These are phyloP conservation scores for Xyrauchen texanus DNA, from an alignment of 2,113 vertebrate species.

Conservation along the genomic window DNA sequence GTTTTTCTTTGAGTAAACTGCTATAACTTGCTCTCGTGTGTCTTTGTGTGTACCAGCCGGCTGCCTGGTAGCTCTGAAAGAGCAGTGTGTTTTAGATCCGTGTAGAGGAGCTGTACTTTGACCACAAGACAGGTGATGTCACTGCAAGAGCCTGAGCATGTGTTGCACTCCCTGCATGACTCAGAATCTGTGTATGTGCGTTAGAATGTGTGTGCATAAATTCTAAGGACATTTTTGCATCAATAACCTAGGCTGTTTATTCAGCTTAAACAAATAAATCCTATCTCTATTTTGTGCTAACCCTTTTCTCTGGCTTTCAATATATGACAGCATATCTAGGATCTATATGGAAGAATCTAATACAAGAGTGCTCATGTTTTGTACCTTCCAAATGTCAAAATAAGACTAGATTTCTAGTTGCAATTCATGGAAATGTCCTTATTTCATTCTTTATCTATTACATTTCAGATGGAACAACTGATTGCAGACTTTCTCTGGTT, in stretches of 20 bases:
- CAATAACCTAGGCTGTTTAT: slow-evolving; percentile 6
- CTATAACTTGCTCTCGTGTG: neutral
- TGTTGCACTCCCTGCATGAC: slow-evolving; percentile 52
- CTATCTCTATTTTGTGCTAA: neutral
- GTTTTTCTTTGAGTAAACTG: neutral
- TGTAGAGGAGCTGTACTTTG: slow-evolving; percentile 78
- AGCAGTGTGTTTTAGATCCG: slow-evolving; percentile 63
- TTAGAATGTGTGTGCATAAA: neutral
- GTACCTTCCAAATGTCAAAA: neutral
- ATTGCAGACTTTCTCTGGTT: neutral
- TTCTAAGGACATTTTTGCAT: slow-evolving; percentile 16
- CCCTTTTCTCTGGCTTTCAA: neutral
- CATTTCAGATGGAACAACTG: no score
- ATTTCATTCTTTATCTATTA: no score
- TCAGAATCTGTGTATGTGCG: slow-evolving; percentile 22
- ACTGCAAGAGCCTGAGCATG: slow-evolving; percentile 66
- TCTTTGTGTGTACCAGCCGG: slow-evolving; percentile 25
- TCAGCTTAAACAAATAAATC: slow-evolving; percentile 13
- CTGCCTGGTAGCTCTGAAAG: slow-evolving; percentile 53
- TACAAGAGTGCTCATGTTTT: neutral
- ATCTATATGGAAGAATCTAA: neutral
- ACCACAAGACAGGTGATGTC: slow-evolving; percentile 77
- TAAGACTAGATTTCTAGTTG: neutral
- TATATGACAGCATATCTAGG: neutral
- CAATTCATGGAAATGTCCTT: no score